Percentiles rank a stretch among this genome's conserved stretches.
Evolutionary conservation across 2,113 vertebrate species (phyloP).

Genomic region (Trichomycterus rosablanca): DNA sequence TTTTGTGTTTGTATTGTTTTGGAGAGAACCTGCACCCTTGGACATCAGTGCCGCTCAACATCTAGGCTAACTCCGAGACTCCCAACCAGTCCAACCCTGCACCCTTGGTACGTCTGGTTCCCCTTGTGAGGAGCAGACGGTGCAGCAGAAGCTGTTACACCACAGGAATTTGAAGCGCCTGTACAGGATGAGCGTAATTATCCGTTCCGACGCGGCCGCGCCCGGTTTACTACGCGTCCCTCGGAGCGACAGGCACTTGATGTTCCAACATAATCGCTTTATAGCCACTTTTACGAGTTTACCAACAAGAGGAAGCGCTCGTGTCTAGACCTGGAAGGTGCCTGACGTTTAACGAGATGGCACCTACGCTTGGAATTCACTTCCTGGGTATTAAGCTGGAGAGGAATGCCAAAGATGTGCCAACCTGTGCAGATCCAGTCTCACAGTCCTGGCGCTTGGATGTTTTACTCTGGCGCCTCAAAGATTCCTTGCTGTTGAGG

Average conservation of each 20-base stretch:
- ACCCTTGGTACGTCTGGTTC: no score
- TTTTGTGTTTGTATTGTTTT: no score
- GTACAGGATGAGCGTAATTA: constrained; percentile 66
- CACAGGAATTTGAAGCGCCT: constrained; percentile 62
- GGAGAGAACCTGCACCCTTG: no score
- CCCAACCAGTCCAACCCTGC: no score
- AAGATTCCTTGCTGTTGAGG: not conserved
- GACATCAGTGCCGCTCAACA: no score
- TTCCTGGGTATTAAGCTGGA: constrained; percentile 56
- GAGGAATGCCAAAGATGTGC: constrained; percentile 36
- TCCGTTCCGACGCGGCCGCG: constrained; percentile 59
- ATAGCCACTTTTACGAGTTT: constrained; percentile 69
- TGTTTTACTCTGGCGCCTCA: not conserved
- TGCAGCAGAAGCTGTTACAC: constrained; percentile 48
- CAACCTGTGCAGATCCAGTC: not conserved
- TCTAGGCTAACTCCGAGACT: not conserved
- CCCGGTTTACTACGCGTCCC: constrained; percentile 60
- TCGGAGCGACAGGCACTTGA: constrained; percentile 52
- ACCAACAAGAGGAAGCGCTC: constrained; percentile 69
- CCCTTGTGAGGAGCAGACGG: constrained; percentile 30
- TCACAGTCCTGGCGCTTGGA: not conserved
- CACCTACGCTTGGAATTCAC: constrained; percentile 60
- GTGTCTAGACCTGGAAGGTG: constrained; percentile 69
- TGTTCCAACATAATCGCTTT: constrained; percentile 66
- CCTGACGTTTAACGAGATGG: constrained; percentile 60